Conservation (phyloP, 2,888 invertebrate genomes). For the Catocala sponsa region DNA sequence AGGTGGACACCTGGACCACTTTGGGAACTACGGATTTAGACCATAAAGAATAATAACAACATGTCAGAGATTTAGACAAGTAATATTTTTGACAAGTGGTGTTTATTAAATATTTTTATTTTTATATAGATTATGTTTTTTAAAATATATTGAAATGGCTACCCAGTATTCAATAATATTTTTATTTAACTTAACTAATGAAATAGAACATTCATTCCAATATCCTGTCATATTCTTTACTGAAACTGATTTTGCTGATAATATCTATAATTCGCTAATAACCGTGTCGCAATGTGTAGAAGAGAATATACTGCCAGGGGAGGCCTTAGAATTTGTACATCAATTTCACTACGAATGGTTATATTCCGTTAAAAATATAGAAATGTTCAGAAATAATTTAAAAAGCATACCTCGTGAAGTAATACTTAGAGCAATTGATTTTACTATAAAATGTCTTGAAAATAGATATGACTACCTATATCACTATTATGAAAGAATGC, state of each 20-base stretch:
- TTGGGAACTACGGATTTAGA: no score
- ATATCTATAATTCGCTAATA: constrained; percentile 42
- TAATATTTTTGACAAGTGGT: no score
- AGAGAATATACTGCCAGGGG: constrained; percentile 23
- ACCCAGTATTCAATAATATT: constrained; percentile 37
- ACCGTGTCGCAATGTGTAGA: constrained; percentile 46
- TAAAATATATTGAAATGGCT: constrained; percentile 48
- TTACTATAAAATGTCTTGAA: constrained; percentile 47
- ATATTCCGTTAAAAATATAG: constrained; percentile 57
- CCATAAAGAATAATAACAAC: no score
- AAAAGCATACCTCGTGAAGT: constrained; percentile 53
- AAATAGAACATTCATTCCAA: constrained; percentile 58
- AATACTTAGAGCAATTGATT: constrained; percentile 52
- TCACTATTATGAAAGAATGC: constrained; percentile 35
- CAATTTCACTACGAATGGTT: constrained; percentile 59
- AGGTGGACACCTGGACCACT: no score
- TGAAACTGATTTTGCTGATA: constrained; percentile 54
- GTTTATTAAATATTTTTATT: constrained; percentile 10
- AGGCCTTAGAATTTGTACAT: constrained; percentile 46
- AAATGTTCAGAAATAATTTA: constrained; percentile 50
- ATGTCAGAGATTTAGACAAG: no score
- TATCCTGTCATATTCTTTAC: constrained; percentile 63
- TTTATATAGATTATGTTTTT: constrained; percentile 24
- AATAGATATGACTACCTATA: constrained; percentile 42
- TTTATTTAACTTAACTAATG: constrained; percentile 54